phyloP scores from a whole-genome alignment of 2,797 vertebrate genomes.

The Oreochromis grahami region DNA sequence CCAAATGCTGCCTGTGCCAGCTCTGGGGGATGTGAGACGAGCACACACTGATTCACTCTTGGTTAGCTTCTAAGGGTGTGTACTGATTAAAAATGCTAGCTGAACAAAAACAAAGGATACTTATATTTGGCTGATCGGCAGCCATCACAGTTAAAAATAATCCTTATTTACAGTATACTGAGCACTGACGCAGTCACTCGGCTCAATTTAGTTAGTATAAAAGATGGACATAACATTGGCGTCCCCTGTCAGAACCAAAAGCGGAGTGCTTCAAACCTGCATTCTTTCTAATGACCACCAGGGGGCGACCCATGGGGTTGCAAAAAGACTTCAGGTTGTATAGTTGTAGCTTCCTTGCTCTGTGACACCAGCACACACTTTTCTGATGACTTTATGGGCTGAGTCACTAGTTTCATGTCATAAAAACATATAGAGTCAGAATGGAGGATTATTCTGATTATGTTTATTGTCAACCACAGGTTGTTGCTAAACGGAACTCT shows the following conservation, averaged over 20 bases:
- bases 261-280: fast-evolving
- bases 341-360: not conserved
- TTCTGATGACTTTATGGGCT: fast-evolving
- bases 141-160: not conserved
- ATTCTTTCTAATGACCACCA: not conserved
- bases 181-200: not conserved
- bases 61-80: not conserved
- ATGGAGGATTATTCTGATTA: not conserved
- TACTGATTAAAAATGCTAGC: not conserved
- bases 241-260: fast-evolving
- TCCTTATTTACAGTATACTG: not conserved
- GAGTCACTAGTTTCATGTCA: not conserved
- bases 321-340: not conserved
- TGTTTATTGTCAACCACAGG: not conserved
- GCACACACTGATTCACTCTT: not conserved
- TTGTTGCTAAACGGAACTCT: fast-evolving
- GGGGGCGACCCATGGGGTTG: not conserved
- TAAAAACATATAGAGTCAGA: not conserved
- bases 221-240: not conserved
- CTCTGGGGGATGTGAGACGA: not conserved
- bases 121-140: not conserved
- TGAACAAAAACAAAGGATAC: not conserved
- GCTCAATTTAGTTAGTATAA: not conserved
- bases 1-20: not conserved
- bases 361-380: not conserved